Base-by-base conservation (phyloP, 2,113 vertebrate genomes). In the Ahaetulla prasina region DNA sequence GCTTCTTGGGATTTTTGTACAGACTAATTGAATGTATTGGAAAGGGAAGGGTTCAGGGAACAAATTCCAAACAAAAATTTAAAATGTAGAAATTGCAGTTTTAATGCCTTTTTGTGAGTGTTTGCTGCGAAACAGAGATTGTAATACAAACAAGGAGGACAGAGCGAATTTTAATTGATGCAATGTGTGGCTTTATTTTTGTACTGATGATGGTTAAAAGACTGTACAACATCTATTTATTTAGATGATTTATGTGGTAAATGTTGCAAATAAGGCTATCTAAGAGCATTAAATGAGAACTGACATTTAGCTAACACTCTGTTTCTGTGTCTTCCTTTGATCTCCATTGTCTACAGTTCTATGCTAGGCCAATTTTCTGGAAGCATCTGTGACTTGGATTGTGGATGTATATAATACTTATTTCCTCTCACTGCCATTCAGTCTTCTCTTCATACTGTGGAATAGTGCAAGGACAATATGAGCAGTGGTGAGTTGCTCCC, bases 191-290 rank as follows among this genome's bases (percentile, higher is more conserved):
- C 95, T 98, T 97, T 98, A 98, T 98, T 98, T 98, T 98, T 98
- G 97, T 98, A 98, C 97, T 97, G 97, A 98, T 96, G 49, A 95
- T 12, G 96, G 97, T 96, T 95, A 96, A 98, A 96, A 98, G 97
- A 97, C 96, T 98, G 97, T 98, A 97, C 94, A 97, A 96, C 98
- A 97, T 98, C 97, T 98, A 98, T 98, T 98, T 98, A 98, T 98
- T 98, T 98, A 98, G 98, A 97, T 98, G 97, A 98, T 97, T 97
- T 98, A 97, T 97, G 97, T 98, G 97, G 97, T 97, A 97, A 97
- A 97, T 93, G 96, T 97, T 96, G 96, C 97, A 98, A 97, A 97
- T 91, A 92, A 96, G 96, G 96, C 93, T 96, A 97, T 96, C 95
- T 96, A 97, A 92, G 23, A 96, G 96, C 96, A 97, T 97, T 98